Percentiles rank a stretch among this genome's conserved stretches.
Evolutionary conservation across 2,113 vertebrate species (phyloP).

Genomic region (Phylloscopus trochilus): DNA sequence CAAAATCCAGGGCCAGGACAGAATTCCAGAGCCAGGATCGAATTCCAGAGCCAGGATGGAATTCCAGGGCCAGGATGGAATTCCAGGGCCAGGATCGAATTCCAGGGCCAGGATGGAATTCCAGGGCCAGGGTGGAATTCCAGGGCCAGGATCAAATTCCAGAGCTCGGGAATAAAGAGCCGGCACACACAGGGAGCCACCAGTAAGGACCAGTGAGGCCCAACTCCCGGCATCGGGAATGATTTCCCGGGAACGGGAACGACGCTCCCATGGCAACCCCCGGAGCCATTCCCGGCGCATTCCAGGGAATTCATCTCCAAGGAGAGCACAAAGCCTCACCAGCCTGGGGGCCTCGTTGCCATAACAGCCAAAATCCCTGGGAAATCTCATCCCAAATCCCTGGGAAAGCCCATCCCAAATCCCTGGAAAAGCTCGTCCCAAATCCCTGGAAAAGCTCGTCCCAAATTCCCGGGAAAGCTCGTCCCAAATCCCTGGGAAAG

Average conservation of each 20-base stretch:
- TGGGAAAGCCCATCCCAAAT: too few species aligned
- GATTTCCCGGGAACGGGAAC: background rate
- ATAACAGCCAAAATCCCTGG: slow-evolving; percentile 18
- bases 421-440: too few species aligned
- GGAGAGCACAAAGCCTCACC: background rate
- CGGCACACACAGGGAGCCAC: rapidly evolving
- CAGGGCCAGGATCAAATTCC: background rate
- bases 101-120: too few species aligned
- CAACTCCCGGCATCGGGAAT: rapidly evolving
- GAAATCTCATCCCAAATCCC: background rate
- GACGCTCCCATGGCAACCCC: rapidly evolving
- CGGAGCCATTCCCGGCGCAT: background rate
- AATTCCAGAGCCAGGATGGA: too few species aligned
- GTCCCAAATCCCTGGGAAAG: too few species aligned
- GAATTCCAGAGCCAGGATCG: too few species aligned
- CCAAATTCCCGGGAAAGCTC: too few species aligned
- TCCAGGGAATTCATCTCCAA: background rate
- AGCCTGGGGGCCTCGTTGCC: background rate
- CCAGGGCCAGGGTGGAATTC: too few species aligned
- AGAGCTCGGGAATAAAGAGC: rapidly evolving
- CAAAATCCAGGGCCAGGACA: too few species aligned
- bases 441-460: too few species aligned
- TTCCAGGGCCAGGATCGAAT: too few species aligned
- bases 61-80: too few species aligned
- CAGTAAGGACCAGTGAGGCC: background rate